phyloP scores from a whole-genome alignment of 2,797 vertebrate species.

The Hyperoplus lanceolatus region DNA sequence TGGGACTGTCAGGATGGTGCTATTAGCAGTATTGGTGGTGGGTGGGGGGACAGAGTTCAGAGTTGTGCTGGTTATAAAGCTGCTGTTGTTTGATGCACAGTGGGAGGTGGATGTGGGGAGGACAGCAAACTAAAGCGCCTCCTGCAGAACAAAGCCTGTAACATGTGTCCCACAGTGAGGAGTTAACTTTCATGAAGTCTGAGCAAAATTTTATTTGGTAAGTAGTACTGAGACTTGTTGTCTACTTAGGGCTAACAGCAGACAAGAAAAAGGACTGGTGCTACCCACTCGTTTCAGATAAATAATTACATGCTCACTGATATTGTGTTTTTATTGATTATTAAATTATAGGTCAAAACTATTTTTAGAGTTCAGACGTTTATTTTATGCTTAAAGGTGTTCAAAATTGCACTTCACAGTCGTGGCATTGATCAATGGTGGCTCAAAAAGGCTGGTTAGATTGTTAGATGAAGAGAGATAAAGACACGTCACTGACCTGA shows the following conservation, averaged over 20 bases:
- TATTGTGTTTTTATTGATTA: background rate
- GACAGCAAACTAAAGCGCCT: slow-evolving; percentile 30
- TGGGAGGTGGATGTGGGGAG: slow-evolving; percentile 36
- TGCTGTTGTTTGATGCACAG: slow-evolving; percentile 49
- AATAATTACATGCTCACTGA: background rate
- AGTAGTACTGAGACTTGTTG: background rate
- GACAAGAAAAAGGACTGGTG: background rate
- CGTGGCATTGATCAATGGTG: too few relatives aligned
- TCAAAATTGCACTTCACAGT: background rate
- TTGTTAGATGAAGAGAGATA: slow-evolving; percentile 59
- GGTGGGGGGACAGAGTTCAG: slow-evolving; percentile 54
- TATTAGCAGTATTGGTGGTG: slow-evolving; percentile 57
- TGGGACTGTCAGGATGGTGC: slow-evolving; percentile 55
- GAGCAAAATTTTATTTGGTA: slow-evolving; percentile 14
- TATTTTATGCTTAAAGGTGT: too few relatives aligned
- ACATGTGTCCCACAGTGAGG: slow-evolving; percentile 36
- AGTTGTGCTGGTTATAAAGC: slow-evolving; percentile 49
- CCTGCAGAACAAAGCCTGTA: slow-evolving; percentile 38
- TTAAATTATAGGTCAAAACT: background rate
- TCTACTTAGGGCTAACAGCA: background rate
- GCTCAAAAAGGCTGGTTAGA: background rate
- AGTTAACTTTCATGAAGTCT: slow-evolving; percentile 18
- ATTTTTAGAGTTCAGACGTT: too few relatives aligned
- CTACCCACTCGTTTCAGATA: background rate
- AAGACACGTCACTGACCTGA: slow-evolving; percentile 53